These are phyloP conservation scores for Oryzias woworae DNA, from an alignment of 2,113 vertebrate genomes.

Conservation along the genomic window DNA sequence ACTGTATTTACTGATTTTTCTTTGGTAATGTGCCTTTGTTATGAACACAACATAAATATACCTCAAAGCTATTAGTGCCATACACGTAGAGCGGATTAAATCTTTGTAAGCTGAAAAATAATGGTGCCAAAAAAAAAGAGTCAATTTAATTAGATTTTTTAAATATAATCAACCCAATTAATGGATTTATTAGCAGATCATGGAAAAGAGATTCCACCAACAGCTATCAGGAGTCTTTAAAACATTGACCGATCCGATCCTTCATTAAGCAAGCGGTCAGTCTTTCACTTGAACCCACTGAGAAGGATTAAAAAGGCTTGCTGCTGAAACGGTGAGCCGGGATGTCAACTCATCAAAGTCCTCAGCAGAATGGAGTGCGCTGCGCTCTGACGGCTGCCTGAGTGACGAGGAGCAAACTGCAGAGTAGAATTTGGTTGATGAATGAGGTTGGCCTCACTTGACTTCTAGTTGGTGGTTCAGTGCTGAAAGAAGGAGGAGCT, in stretches of 20 bases:
- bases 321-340: constrained; percentile 37
- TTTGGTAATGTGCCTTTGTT: constrained; percentile 17
- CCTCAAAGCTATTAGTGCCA: constrained; percentile 1
- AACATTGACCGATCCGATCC: not conserved
- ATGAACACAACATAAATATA: constrained; percentile 22
- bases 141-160: constrained; percentile 27
- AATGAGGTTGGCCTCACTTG: constrained; percentile 8
- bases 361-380: constrained; percentile 27
- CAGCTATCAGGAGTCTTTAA: no score
- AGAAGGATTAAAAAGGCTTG: constrained; percentile 42
- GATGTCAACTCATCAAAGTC: constrained; percentile 48
- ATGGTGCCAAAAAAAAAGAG: constrained; percentile 24
- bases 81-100: constrained; percentile 5
- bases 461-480: constrained; percentile 24
- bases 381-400: constrained; percentile 40
- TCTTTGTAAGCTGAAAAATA: constrained; percentile 31
- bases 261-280: constrained; percentile 36
- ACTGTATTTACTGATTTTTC: constrained; percentile 15
- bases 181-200: constrained; percentile 43
- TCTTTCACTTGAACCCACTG: constrained; percentile 28
- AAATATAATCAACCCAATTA: constrained; percentile 33
- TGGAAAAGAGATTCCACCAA: constrained; percentile 22
- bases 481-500: constrained; percentile 1
- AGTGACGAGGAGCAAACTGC: constrained; percentile 57
- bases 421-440: constrained; percentile 51